Evolutionary conservation across 2,888 invertebrate species (phyloP).

Genomic region (Aelia acuminata): DNA sequence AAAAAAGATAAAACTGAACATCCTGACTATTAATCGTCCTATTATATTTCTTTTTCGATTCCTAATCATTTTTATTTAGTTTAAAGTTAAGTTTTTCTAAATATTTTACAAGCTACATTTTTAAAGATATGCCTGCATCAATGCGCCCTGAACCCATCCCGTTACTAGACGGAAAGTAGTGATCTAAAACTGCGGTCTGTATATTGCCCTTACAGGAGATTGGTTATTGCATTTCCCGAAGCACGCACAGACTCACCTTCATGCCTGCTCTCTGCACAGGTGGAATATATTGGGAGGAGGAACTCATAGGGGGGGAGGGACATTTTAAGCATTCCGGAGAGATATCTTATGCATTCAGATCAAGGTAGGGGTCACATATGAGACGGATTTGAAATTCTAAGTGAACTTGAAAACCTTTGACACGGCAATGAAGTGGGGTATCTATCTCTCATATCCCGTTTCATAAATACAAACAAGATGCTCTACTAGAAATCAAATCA

Average conservation of each 20-base stretch:
- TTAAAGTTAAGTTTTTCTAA: neutral
- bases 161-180: neutral
- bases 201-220: neutral
- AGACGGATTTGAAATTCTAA: neutral
- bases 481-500: neutral
- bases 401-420: neutral
- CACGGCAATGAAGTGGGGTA: neutral
- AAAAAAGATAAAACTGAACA: too few relatives aligned
- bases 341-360: neutral
- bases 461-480: neutral
- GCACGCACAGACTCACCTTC: conserved; percentile 34
- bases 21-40: too few relatives aligned
- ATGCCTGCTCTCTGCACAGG: neutral
- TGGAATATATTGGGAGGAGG: neutral
- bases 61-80: neutral
- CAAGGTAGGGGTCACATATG: neutral
- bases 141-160: neutral
- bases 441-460: neutral
- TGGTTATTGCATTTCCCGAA: conserved; percentile 32
- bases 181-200: conserved; percentile 32
- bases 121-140: neutral
- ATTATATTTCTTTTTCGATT: too few relatives aligned
- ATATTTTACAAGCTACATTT: neutral
- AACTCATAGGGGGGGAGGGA: neutral
- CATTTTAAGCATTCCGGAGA: neutral